Percentiles rank a stretch among this genome's conserved stretches.
phyloP scores from a whole-genome alignment of 2,797 vertebrate genomes.

The Sciurus carolinensis region DNA sequence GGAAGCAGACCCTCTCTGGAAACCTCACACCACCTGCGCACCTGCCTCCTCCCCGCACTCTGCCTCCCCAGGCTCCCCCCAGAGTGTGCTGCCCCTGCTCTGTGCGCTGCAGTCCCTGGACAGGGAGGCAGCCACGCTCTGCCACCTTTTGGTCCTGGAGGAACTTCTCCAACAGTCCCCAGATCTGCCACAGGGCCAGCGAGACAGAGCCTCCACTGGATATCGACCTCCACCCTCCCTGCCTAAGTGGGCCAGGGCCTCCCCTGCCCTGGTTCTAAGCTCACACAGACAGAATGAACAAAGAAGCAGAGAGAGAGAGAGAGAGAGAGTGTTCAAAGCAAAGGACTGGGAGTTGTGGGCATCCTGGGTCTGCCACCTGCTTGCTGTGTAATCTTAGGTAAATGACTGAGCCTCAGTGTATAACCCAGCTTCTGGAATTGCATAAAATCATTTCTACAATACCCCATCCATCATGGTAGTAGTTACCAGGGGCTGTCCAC shows the following conservation, averaged over 20 bases:
- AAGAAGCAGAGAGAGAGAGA: background rate
- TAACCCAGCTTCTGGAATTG: no score
- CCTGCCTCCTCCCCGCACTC: no score
- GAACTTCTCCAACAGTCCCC: no score
- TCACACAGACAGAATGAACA: background rate
- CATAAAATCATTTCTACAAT: no score
- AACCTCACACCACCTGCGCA: background rate
- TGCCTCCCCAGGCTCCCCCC: no score
- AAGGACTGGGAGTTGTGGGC: no score
- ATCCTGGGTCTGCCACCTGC: background rate
- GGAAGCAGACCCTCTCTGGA: background rate
- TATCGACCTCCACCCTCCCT: background rate
- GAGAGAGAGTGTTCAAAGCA: background rate
- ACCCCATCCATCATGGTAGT: no score
- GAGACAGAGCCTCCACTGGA: background rate
- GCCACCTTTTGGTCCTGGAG: no score
- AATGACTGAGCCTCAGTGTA: background rate
- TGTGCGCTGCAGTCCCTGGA: accelerated
- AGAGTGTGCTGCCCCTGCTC: no score
- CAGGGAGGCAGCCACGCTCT: no score
- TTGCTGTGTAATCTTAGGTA: background rate
- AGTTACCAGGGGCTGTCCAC: no score
- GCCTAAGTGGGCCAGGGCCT: accelerated
- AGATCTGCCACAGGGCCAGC: background rate
- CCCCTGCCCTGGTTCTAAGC: background rate